Evolutionary conservation across 2,888 invertebrate genomes (phyloP), one percentile per base, ranked within the genome.

Genomic region (Eurytoma adleriae): DNA sequence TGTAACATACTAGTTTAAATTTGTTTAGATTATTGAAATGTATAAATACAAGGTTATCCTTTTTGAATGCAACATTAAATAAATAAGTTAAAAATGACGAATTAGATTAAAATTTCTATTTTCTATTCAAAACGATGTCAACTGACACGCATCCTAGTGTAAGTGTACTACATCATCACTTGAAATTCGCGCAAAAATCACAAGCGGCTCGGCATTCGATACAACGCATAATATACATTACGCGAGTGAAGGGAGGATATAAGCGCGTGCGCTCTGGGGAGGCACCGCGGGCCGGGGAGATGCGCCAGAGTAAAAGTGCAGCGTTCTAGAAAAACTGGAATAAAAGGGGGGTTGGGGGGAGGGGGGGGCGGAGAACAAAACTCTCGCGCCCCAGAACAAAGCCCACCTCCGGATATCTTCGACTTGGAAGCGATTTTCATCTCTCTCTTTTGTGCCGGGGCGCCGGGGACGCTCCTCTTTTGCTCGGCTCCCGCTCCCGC

Each of bases 271-370:
- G 30, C 18, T 13, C 50, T 14, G 50, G n/a, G 69, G 27, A 57
- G 24, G 16, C 3, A 13, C 0, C 0, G 40, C 2, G 12, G 71
- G 40, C 40, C 5, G 40, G 40, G 40, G 40, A 40, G 40, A 40
- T 40, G 40, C 40, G 5, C 40, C 20, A n/a, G 48, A 5, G 59
- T 27, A 61, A 71, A 80, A 80, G 75, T 66, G 40, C 72, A 79
- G 68, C 67, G 80, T 80, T 80, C 79, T 76, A 78, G 76, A 77
- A 80, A 77, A 76, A 70, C 68, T 78, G 68, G 78, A 68, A 81
- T 67, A 76, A 76, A 72, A 40, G 40, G 52, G 54, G 50, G 57
- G 40, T 73, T 54, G 59, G 67, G 72, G 30, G 50, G 56, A 59
- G 3, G 52, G 61, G 5, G 70, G 52, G 50, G 48, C 54, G 67